A percentile compares a stretch with the other conserved stretches of the same genome.
Conservation (phyloP, 2,113 vertebrate genomes). For the Micronycteris hirsuta region DNA sequence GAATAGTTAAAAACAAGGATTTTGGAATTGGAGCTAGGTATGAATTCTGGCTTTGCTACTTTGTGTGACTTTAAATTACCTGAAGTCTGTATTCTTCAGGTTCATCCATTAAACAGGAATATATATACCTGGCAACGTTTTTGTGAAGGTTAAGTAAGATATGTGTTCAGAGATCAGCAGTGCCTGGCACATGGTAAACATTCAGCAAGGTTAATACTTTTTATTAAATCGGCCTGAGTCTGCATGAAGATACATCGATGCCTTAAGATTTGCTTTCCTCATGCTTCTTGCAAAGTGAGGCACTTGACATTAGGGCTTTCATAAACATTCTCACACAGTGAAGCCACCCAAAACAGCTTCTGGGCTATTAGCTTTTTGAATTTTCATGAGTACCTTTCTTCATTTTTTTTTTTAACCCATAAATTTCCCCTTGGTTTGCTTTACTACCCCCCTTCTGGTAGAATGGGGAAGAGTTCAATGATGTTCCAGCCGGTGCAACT, state of each 20-base stretch:
- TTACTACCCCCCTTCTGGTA: constrained; percentile 49
- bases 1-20: neutral
- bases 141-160: neutral
- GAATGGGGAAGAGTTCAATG: neutral
- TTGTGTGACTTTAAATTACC: neutral
- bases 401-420: neutral
- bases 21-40: neutral
- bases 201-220: neutral
- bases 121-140: neutral
- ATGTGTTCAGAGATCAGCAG: neutral
- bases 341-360: neutral
- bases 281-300: neutral
- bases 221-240: neutral
- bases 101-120: neutral
- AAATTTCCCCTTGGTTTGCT: neutral
- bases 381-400: neutral
- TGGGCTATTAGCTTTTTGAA: neutral
- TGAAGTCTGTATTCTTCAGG: neutral
- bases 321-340: neutral
- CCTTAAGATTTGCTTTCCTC: neutral
- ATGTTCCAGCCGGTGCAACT: neutral
- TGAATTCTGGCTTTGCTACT: neutral
- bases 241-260: neutral
- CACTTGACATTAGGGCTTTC: neutral
- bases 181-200: neutral